Conservation (phyloP, 2,888 invertebrate genomes). For the Lepas anatifera region DNA sequence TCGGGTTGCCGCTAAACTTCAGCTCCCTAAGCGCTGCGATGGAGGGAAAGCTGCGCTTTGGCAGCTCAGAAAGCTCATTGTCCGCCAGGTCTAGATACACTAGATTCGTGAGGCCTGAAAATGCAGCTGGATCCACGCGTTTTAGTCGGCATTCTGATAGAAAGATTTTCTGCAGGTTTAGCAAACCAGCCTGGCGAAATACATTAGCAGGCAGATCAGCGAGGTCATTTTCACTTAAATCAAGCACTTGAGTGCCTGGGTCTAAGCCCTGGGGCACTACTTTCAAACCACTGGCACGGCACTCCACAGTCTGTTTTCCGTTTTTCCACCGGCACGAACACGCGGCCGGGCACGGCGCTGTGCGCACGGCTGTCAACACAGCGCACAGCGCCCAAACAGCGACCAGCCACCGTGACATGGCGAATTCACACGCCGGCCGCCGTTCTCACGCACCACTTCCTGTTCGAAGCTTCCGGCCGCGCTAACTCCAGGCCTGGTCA, state of each 20-base stretch:
- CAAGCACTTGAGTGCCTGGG: constrained; percentile 78
- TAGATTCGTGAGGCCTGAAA: constrained; percentile 74
- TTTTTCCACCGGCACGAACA: constrained; percentile 83
- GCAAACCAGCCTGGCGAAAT: constrained; percentile 63
- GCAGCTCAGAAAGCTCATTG: constrained; percentile 63
- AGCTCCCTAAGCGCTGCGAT: constrained; percentile 71
- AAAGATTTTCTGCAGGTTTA: constrained; percentile 77
- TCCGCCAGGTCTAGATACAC: constrained; percentile 77
- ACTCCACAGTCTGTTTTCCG: constrained; percentile 79
- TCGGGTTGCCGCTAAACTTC: constrained; percentile 66
- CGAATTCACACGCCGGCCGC: too few relatives aligned
- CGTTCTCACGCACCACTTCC: too few relatives aligned
- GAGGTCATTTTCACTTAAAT: constrained; percentile 60
- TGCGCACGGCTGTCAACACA: too few relatives aligned
- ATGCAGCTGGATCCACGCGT: constrained; percentile 70
- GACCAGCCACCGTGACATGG: too few relatives aligned
- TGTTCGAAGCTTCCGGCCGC: too few relatives aligned
- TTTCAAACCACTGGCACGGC: constrained; percentile 66
- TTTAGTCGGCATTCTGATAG: constrained; percentile 70
- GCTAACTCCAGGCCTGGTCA: too few relatives aligned
- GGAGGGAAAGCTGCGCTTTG: constrained; percentile 61
- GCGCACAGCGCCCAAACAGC: too few relatives aligned
- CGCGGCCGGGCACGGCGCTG: constrained; percentile 32
- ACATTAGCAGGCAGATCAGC: constrained; percentile 59
- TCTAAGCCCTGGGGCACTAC: constrained; percentile 74